Conservation (phyloP, 1,140 invertebrate genomes). For the Eumeta japonica region DNA sequence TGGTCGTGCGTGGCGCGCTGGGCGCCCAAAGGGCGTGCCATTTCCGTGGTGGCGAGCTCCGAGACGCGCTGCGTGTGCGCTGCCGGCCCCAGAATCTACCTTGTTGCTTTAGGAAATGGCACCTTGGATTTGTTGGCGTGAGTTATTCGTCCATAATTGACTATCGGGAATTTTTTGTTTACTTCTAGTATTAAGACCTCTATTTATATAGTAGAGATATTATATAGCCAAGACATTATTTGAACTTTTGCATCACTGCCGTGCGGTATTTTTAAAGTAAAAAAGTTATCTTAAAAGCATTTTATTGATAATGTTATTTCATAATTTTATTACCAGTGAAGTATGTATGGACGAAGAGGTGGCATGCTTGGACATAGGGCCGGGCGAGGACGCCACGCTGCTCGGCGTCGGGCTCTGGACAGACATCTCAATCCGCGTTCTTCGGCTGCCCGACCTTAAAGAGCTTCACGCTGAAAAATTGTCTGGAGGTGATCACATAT, state of each 20-base stretch:
- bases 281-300: slow-evolving; percentile 1
- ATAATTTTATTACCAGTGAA: slow-evolving; percentile 55
- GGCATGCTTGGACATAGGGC: slow-evolving; percentile 93
- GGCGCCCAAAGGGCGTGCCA: slow-evolving; percentile 72
- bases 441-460: slow-evolving; percentile 75
- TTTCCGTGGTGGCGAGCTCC: slow-evolving; percentile 89
- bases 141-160: too few species aligned
- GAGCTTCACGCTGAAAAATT: slow-evolving; percentile 83
- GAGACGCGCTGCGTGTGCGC: slow-evolving; percentile 82
- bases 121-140: slow-evolving; percentile 45
- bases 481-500: slow-evolving; percentile 70
- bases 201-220: too few species aligned
- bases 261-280: too few species aligned
- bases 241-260: too few species aligned
- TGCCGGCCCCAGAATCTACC: slow-evolving; percentile 84
- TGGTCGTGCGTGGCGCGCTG: slow-evolving; percentile 76
- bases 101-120: slow-evolving; percentile 76
- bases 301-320: slow-evolving; percentile 4
- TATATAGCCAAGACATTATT: too few species aligned
- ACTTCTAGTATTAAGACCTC: too few species aligned
- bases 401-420: slow-evolving; percentile 96
- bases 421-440: slow-evolving; percentile 88
- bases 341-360: slow-evolving; percentile 87
- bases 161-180: background rate
- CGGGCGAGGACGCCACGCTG: slow-evolving; percentile 71